Base-by-base conservation (phyloP, 2,113 vertebrate genomes). In the Casuarius casuarius region DNA sequence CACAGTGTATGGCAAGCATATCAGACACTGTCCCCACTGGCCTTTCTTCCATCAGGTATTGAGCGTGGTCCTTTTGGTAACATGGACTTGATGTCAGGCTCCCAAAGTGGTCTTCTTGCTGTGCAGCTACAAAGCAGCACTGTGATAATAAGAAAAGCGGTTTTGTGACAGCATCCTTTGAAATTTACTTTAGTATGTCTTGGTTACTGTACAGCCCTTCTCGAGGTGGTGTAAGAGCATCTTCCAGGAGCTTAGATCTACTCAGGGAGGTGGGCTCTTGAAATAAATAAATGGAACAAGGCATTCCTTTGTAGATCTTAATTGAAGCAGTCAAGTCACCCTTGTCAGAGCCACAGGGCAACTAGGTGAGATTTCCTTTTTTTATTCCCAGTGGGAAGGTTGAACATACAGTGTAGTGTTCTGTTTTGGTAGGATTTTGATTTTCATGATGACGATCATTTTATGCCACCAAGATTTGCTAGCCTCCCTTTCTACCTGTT, bases 271-370 rank as follows among this genome's bases (percentile, higher is more conserved):
- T 80, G 79, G 87, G 78, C 72, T 94, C 85, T 95, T 94, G 90
- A 95, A 93, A 93, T 90, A 94, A 96, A 93, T 76, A 80, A 62
- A 68, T 23, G 49, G 75, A 95, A 76, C 63, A 88, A 83, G 63
- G 20, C 35, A 46, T 18, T 80, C 49, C 80, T 81, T 54, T 63
- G 63, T 63, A 76, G 78, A 83, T 66, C 78, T 90, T 1, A 0
- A 22, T 0, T 90, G 78, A 96, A 94, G 72, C 78, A 92, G 56
- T 90, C 0, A 0, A 91, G 84, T 74, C 71, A 90, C 62, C 91
- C 91, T 58, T 94, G 74, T 91, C 71, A 91, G 71, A 92, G 74
- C 74, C 84, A 51, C 13, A 19, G 87, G 75, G 85, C 78, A 94
- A 91, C 70, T 31, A 94, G 67, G 71, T 90, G 93, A 96, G 84